A percentile compares a stretch with the other conserved stretches of the same genome.
Evolutionary conservation across 1,140 invertebrate genomes (phyloP).

Genomic region (Pachyrhynchus sulphureomaculatus): DNA sequence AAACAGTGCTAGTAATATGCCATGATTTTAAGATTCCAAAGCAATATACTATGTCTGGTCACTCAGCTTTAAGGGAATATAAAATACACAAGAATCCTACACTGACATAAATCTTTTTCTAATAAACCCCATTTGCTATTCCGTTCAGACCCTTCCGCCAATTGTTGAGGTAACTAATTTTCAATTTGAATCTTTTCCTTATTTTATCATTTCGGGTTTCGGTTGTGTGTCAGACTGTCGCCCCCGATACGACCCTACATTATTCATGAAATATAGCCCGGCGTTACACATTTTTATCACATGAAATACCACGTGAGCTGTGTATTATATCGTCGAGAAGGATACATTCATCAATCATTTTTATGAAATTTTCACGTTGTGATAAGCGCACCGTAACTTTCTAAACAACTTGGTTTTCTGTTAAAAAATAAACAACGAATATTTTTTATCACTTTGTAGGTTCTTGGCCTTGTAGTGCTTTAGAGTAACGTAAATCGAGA

Average conservation of each 20-base stretch:
- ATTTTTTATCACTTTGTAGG: no score
- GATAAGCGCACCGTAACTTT: conserved; percentile 18
- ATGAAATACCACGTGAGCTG: conserved; percentile 34
- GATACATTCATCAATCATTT: conserved; percentile 33
- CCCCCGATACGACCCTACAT: conserved; percentile 42
- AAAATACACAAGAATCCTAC: no score
- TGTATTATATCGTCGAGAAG: conserved; percentile 31
- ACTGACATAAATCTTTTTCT: conserved; percentile 11
- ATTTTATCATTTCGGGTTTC: conserved; percentile 30
- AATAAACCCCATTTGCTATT: conserved; percentile 26
- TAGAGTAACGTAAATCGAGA: no score
- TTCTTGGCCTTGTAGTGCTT: no score
- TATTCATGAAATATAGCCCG: conserved; percentile 45
- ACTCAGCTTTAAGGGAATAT: no score
- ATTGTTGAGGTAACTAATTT: conserved; percentile 45
- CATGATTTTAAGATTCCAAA: no score
- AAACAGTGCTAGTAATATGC: no score
- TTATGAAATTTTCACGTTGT: conserved; percentile 25
- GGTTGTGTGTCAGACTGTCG: conserved; percentile 39
- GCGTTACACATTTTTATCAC: conserved; percentile 47
- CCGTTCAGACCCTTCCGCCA: conserved; percentile 26
- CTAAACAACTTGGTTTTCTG: neutral
- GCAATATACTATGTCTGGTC: no score
- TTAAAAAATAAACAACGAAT: neutral
- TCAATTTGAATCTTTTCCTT: conserved; percentile 45